Base-by-base conservation (phyloP, 2,797 vertebrate genomes). In the Anabas testudineus region DNA sequence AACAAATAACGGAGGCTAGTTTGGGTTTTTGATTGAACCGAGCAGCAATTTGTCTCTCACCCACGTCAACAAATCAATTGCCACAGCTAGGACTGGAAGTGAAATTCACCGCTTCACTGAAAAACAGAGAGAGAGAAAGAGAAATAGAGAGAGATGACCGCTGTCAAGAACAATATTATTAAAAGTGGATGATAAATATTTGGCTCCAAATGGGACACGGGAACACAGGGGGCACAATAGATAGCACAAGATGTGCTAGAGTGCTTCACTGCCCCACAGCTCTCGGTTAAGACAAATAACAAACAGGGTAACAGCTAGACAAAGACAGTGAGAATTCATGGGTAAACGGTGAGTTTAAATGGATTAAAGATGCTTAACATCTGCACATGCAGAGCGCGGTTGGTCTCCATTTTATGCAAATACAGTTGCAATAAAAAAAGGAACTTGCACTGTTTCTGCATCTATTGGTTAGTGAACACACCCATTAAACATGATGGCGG, bases 131-230 rank as follows among this genome's bases (percentile, higher is more conserved):
- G 51, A 74, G 47, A 13, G 13, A 42, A 39, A 64, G 28, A 55
- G 36, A 70, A 21, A 67, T 2, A 57, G 30, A 57, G 30, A 42
- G 66, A 59, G 67, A 47, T 86, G 87, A 63, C 9, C 58, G 75
- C 68, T 82, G 87, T 87, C 41, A 86, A 87, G 82, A 88, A 84
- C 74, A 91, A 90, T 90, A 88, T 92, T 93, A 93, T 90, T 72
- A 76, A 68, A 91, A 91, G 84, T 74, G 79, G 51, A 83, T 87
- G 78, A 92, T 90, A 87, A 90, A 93, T 90, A 91, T 92, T 92
- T 91, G 85, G 70, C 69, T 76, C 51, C 76, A 78, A 78, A 71
- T 59, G 47, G 71, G 78, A 75, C 57, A 49, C 90, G 86, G 89
- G 84, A 90, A 87, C 77, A 68, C 58, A 47, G 87, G 54, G 56